phyloP scores from a whole-genome alignment of 1,140 invertebrate genomes.

The Solen grandis region DNA sequence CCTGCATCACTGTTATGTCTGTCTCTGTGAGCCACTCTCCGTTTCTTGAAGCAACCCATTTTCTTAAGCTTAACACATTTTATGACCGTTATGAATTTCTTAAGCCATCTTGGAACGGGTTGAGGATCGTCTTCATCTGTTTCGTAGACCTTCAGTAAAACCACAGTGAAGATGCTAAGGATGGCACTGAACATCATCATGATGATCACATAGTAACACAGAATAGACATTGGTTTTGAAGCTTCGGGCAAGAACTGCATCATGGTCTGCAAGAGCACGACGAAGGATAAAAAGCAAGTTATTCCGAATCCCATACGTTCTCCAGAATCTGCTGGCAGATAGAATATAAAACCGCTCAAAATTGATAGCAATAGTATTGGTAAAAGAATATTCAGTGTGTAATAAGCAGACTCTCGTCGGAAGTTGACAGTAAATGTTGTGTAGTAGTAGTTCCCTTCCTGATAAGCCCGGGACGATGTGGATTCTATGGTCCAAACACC shows the following conservation, averaged over 20 bases:
- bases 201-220: constrained; percentile 52
- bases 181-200: constrained; percentile 44
- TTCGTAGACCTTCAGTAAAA: constrained; percentile 26
- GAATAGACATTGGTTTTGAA: constrained; percentile 45
- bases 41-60: neutral
- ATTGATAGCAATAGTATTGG: constrained; percentile 31
- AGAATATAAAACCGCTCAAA: constrained; percentile 40
- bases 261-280: constrained; percentile 45
- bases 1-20: too few species aligned
- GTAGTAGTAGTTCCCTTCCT: constrained; percentile 18
- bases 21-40: too few species aligned
- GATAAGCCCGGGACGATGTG: neutral
- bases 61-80: constrained; percentile 40
- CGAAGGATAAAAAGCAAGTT: constrained; percentile 46
- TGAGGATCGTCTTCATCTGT: neutral
- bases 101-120: constrained; percentile 29
- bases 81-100: constrained; percentile 29
- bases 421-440: constrained; percentile 38
- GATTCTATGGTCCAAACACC: constrained; percentile 38
- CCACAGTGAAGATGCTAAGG: constrained; percentile 3
- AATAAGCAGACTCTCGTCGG: constrained; percentile 31
- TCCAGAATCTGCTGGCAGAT: constrained; percentile 45
- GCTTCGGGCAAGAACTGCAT: constrained; percentile 47
- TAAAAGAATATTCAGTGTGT: constrained; percentile 34
- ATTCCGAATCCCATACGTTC: constrained; percentile 47